Evolutionary conservation across 2,113 vertebrate species (phyloP).

Genomic region (Mystacornis crossleyi): DNA sequence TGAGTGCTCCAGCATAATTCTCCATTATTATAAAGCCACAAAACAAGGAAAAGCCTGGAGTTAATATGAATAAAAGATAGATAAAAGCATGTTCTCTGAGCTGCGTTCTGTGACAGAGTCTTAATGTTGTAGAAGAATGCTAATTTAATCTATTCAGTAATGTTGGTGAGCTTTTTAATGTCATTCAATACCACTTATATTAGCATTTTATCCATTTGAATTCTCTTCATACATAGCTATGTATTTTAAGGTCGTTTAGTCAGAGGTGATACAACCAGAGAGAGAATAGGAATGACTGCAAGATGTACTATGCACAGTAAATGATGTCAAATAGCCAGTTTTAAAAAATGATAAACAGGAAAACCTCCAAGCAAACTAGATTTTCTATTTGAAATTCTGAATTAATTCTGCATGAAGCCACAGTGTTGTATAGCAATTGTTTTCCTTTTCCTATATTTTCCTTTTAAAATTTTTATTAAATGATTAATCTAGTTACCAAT

Average conservation of each 20-base stretch:
- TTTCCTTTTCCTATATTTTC: not conserved
- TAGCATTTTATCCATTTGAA: not conserved
- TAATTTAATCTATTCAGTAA: slow-evolving; percentile 7
- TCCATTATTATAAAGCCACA: not conserved
- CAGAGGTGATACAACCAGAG: not conserved
- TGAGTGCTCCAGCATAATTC: not conserved
- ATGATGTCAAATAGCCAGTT: not conserved
- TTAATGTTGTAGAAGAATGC: slow-evolving; percentile 26
- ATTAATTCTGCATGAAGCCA: not conserved
- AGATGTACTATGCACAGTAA: not conserved
- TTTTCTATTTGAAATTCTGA: slow-evolving; percentile 13
- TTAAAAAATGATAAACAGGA: not conserved
- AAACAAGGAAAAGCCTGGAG: not conserved
- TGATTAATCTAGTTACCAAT: not conserved
- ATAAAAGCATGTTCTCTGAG: not conserved
- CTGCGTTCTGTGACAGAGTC: not conserved
- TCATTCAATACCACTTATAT: not conserved
- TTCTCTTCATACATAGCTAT: not conserved
- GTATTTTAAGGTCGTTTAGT: slow-evolving; percentile 4
- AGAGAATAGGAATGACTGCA: not conserved
- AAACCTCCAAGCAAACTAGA: not conserved
- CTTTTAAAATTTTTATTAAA: not conserved
- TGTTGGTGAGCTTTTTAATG: not conserved
- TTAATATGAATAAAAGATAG: slow-evolving; percentile 26
- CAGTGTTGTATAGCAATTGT: not conserved